phyloP scores from a whole-genome alignment of 2,113 vertebrate genomes.

The Atrichornis clamosus region DNA sequence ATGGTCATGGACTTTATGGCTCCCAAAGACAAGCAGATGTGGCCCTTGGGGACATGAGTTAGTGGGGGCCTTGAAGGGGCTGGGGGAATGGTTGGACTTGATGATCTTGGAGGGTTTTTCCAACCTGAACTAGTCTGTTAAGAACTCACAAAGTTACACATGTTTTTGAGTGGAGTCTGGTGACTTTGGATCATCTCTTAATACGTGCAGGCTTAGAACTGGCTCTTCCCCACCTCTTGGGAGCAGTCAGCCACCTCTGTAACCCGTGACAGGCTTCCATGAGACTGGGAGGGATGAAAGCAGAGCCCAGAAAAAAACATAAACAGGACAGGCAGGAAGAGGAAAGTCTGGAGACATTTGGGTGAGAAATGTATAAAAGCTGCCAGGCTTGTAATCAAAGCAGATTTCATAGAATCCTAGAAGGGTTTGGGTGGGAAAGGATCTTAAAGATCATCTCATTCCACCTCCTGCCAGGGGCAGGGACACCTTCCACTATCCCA shows the following conservation, averaged over 20 bases:
- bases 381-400: neutral
- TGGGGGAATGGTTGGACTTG: no score
- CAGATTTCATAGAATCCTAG: neutral
- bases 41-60: neutral
- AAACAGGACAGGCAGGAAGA: neutral
- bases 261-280: neutral
- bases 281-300: neutral
- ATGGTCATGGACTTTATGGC: fast-evolving
- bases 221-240: neutral
- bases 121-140: neutral
- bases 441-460: neutral
- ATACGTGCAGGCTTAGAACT: fast-evolving
- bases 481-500: fast-evolving
- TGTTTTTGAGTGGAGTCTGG: neutral
- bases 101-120: neutral
- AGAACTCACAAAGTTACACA: neutral
- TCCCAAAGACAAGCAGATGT: neutral
- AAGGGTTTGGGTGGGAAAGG: neutral
- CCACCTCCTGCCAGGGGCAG: neutral
- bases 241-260: neutral
- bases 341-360: neutral
- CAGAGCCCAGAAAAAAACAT: neutral
- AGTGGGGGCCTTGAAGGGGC: neutral
- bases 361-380: neutral
- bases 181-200: neutral